These are phyloP conservation scores for Triplophysa dalaica DNA, from an alignment of 2,113 vertebrate genomes.

Conservation along the genomic window DNA sequence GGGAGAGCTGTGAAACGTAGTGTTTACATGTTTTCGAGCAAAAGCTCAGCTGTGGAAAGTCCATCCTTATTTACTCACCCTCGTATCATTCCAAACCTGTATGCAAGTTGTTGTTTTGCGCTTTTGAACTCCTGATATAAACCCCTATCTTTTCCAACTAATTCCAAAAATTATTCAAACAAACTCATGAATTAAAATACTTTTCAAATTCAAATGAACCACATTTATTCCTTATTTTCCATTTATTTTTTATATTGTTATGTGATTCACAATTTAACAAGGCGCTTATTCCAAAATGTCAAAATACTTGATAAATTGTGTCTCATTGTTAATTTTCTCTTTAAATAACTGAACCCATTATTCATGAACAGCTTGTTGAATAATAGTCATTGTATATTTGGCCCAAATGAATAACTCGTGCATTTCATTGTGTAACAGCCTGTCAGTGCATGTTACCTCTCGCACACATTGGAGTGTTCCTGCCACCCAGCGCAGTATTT, in stretches of 20 bases:
- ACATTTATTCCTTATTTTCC: no score
- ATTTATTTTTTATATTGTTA: no score
- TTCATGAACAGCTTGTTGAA: constrained; percentile 10
- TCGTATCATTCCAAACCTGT: no score
- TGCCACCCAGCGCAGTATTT: not conserved
- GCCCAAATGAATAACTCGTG: constrained; percentile 2
- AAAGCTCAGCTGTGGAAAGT: no score
- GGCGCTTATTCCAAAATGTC: constrained; percentile 4
- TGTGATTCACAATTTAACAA: not conserved
- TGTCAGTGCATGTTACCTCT: constrained; percentile 14
- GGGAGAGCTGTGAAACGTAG: constrained; percentile 28
- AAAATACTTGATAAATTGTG: constrained; percentile 20
- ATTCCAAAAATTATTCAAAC: no score
- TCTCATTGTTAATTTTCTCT: not conserved
- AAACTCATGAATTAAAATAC: no score
- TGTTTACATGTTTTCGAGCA: not conserved
- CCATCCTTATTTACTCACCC: no score
- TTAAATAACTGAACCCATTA: constrained; percentile 9
- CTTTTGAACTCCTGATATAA: no score
- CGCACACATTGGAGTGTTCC: constrained; percentile 19
- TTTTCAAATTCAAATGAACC: no score
- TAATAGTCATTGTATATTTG: not conserved
- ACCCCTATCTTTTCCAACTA: no score
- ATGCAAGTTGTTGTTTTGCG: no score
- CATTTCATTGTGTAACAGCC: not conserved